Base-by-base conservation (phyloP, 2,888 invertebrate species). In the Oscheius sp. region DNA sequence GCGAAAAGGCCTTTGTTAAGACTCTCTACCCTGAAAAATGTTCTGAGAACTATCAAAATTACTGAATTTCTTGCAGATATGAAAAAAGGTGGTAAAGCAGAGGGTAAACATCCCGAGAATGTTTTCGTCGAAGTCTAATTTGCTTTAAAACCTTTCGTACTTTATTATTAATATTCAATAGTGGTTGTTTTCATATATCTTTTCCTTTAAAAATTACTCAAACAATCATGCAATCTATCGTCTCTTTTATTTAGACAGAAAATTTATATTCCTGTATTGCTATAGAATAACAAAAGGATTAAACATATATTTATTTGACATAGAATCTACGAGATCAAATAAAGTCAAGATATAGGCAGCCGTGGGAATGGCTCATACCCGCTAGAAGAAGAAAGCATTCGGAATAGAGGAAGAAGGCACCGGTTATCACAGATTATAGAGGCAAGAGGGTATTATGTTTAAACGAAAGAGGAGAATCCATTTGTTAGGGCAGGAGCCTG, bases 391-490 rank as follows among this genome's bases (percentile, higher is more conserved):
- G 26, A 26, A 22, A 14, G 32, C 22, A 20, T 41, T 41, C 17
- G 20, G 41, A 20, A 36, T 9, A 38, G 38, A n/a, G 28, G 41
- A 38, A 2, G 28, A 57, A 41, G 41, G 41, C 41, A 57, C 41
- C 38, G 57, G 41, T 26, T 41, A 57, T 41, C 41, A 57, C 41
- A 57, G 57, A 41, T 8, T 30, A n/a, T 36, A 17, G 32, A 20
- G 57, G 41, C 41, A 57, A 57, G 57, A 57, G 57, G 59, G n/a
- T 24, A 59, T 26, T 28, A 26, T 17, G 51, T 33, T 62, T 67
- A 78, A 8, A 78, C 78, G 67, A 77, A 77, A 24, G 75, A 77
- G 22, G 76, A 77, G 62, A 78, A 77, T 17, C 77, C 76, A 51
- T 72, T 78, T 17, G 71, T 51, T 17, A 72, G 71, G 8, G 64